Evolutionary conservation across 2,797 vertebrate species (phyloP), one percentile per base, ranked within the genome.

Genomic region (Brotula barbata): DNA sequence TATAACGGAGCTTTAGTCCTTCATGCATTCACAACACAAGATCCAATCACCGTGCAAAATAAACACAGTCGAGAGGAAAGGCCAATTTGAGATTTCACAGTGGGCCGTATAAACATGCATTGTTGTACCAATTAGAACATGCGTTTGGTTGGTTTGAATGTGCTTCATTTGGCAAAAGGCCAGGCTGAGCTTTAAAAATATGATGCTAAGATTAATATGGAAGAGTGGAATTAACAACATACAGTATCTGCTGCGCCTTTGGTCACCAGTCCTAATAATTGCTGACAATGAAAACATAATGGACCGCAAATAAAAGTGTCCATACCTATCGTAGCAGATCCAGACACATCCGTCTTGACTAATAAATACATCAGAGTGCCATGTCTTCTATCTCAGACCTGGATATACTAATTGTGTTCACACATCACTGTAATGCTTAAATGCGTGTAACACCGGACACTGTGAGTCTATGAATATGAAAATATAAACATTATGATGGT

Each of bases 1-100:
- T 83, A 71, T 55, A 77, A 83, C 73, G 28, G 73, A 76, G 76
- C 78, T n/a, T n/a, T n/a, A n/a, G n/a, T n/a, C n/a, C n/a, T n/a
- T n/a, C 58, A 28, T 17, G 69, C 68, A 44, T 55, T 64, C 72
- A 71, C 48, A 68, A 64, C 73, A 60, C 56, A 71, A 59, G 65
- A 68, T 64, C 68, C 62, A 70, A 64, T 83, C 74, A 77, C 52
- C 39, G 9, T 17, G 37, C 59, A 50, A 71, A 80, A 71, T 46
- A 77, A 79, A 71, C 37, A 75, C 73, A 58, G 20, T 64, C 15
- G 63, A 46, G 40, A 63, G 39, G 20, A 46, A 20, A 59, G 25
- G 25, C 19, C 22, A 50, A 44, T n/a, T 64, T 13, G 63, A 47
- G 40, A 50, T 51, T 71, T 64, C 19, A 12, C 8, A 5, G 22